A percentile compares a stretch with the other conserved stretches of the same genome.
Evolutionary conservation across 2,797 vertebrate genomes (phyloP).

Genomic region (Otolemur crassicaudatus): DNA sequence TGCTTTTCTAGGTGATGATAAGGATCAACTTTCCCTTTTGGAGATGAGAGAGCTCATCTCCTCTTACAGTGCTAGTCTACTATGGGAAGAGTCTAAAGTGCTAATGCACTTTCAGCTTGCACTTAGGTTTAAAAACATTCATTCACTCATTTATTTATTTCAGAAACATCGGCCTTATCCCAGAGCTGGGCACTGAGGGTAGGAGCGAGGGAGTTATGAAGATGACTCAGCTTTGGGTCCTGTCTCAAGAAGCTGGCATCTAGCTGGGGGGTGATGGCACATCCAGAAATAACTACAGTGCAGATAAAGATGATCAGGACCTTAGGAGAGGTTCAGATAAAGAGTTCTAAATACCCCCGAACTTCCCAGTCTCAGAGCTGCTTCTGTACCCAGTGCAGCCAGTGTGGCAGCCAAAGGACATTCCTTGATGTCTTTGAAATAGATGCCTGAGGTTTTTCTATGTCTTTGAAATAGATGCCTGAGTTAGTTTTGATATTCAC

Average conservation of each 20-base stretch:
- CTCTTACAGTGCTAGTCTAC: background rate
- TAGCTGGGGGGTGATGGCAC: background rate
- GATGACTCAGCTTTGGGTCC: background rate
- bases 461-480: slow-evolving; percentile 1
- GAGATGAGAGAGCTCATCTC: background rate
- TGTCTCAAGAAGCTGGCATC: slow-evolving; percentile 17
- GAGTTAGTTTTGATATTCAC: background rate
- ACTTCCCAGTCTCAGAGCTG: background rate
- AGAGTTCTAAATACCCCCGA: background rate
- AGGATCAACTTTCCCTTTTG: background rate
- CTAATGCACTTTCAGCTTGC: background rate
- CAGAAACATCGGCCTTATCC: background rate
- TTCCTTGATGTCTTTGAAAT: slow-evolving; percentile 7
- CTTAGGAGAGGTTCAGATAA: background rate
- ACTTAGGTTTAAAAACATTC: slow-evolving; percentile 27
- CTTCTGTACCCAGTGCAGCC: background rate
- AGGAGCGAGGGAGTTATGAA: background rate
- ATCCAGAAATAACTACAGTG: background rate
- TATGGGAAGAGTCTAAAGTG: background rate
- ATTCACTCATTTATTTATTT: slow-evolving; percentile 5
- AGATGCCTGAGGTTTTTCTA: background rate
- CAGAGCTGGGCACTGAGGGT: background rate
- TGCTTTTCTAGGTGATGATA: slow-evolving; percentile 1
- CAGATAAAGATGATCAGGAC: background rate
- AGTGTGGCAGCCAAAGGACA: background rate